Percentiles rank a stretch among this genome's conserved stretches.
phyloP scores from a whole-genome alignment of 2,113 vertebrate genomes.

The Osmerus eperlanus region DNA sequence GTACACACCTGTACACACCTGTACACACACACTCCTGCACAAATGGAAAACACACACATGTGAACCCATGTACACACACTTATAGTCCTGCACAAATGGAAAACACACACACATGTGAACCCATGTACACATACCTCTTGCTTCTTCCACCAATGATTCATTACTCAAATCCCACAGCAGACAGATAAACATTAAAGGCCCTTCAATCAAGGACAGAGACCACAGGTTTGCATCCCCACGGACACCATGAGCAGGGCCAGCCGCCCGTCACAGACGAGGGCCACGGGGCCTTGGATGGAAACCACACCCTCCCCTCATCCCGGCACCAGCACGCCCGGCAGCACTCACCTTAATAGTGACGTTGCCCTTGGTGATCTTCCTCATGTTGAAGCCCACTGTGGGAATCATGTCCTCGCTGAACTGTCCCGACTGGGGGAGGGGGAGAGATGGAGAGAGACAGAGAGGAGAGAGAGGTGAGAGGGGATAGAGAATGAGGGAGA shows the following conservation, averaged over 20 bases:
- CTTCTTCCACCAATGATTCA: too few relatives aligned
- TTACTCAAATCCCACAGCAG: too few relatives aligned
- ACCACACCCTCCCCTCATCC: background rate
- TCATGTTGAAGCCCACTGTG: constrained; percentile 90
- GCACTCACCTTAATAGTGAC: constrained; percentile 72
- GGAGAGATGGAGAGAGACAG: background rate
- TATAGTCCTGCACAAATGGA: constrained; percentile 5
- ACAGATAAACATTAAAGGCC: too few relatives aligned
- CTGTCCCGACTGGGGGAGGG: constrained; percentile 79
- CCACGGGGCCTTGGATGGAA: too few relatives aligned
- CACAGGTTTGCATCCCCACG: too few relatives aligned
- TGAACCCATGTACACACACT: constrained; percentile 23
- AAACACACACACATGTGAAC: background rate
- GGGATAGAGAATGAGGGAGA: background rate
- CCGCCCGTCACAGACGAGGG: background rate
- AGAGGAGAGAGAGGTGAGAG: background rate
- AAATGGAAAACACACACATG: background rate
- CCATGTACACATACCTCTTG: background rate
- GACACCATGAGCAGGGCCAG: too few relatives aligned
- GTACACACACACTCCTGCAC: background rate
- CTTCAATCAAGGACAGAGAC: too few relatives aligned
- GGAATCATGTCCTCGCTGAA: constrained; percentile 94
- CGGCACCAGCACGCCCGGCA: too few relatives aligned
- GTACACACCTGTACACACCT: background rate
- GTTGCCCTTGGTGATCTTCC: constrained; percentile 90